phyloP scores from a whole-genome alignment of 2,797 vertebrate species.

The Ceryle rudis region DNA sequence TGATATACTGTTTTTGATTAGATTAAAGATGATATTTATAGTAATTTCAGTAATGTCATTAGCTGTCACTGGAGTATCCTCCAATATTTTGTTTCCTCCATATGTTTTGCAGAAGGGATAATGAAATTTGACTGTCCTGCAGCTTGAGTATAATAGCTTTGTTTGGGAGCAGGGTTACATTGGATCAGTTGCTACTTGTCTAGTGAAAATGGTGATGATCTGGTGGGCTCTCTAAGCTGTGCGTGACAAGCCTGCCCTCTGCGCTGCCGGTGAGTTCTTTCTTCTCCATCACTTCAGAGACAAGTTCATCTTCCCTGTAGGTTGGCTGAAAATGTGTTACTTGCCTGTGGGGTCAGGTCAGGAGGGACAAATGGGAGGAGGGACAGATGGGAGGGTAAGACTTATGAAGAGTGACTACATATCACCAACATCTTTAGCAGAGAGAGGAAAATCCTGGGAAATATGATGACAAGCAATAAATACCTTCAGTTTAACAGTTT shows the following conservation, averaged over 20 bases:
- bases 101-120: slow-evolving; percentile 57
- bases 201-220: neutral
- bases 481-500: slow-evolving; percentile 50
- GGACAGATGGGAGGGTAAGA: neutral
- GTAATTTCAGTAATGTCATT: slow-evolving; percentile 68
- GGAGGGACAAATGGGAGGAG: neutral
- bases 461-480: slow-evolving; percentile 54
- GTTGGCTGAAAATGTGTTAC: neutral
- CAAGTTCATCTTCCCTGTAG: neutral
- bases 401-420: neutral
- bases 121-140: slow-evolving; percentile 60
- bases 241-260: neutral
- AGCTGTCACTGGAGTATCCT: slow-evolving; percentile 67
- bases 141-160: slow-evolving; percentile 19
- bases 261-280: fast-evolving
- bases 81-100: slow-evolving; percentile 63
- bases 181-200: neutral
- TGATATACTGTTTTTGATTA: slow-evolving; percentile 69
- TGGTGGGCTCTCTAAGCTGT: neutral
- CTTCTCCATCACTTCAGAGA: neutral
- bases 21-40: slow-evolving; percentile 69
- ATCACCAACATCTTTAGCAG: neutral
- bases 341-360: neutral
- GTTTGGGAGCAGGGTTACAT: slow-evolving; percentile 28
- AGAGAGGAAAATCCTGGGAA: slow-evolving; percentile 1